These are phyloP conservation scores for Esperia sulphurella DNA, from an alignment of 2,888 invertebrate genomes.

Conservation along the genomic window DNA sequence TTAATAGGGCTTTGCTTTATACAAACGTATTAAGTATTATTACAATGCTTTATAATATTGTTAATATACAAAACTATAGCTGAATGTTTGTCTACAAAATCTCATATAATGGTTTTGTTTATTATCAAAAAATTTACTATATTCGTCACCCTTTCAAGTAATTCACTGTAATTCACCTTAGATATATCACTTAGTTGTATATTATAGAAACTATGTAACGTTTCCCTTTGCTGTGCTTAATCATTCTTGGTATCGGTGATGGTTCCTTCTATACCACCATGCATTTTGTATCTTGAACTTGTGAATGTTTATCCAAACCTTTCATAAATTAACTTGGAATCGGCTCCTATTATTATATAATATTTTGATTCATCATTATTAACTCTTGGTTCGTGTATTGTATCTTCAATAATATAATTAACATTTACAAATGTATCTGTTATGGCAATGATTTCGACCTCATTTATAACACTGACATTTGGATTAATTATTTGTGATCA, in stretches of 20 bases:
- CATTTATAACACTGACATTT: too few species aligned
- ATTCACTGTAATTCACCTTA: slow-evolving; percentile 22
- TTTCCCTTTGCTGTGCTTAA: slow-evolving; percentile 69
- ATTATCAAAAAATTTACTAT: slow-evolving; percentile 8
- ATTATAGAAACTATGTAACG: slow-evolving; percentile 51
- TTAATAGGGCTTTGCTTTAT: slow-evolving; percentile 41
- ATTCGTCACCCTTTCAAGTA: slow-evolving; percentile 22
- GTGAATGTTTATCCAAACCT: slow-evolving; percentile 43
- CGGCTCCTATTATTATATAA: slow-evolving; percentile 9
- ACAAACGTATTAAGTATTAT: slow-evolving; percentile 27
- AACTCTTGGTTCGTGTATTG: not conserved
- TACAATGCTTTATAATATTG: slow-evolving; percentile 15
- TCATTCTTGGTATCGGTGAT: slow-evolving; percentile 78
- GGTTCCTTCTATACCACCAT: slow-evolving; percentile 63
- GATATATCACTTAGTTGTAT: slow-evolving; percentile 18
- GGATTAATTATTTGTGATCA: too few species aligned
- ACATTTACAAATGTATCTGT: not conserved
- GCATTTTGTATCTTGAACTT: slow-evolving; percentile 39
- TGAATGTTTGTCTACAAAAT: too few species aligned
- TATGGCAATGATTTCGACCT: not conserved
- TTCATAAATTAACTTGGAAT: slow-evolving; percentile 26
- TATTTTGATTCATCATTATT: not conserved
- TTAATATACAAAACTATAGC: slow-evolving; percentile 27
- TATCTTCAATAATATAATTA: not conserved
- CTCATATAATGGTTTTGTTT: slow-evolving; percentile 11